These are phyloP conservation scores for Tetramorium alpestre DNA, from an alignment of 1,140 invertebrate species.

Conservation along the genomic window DNA sequence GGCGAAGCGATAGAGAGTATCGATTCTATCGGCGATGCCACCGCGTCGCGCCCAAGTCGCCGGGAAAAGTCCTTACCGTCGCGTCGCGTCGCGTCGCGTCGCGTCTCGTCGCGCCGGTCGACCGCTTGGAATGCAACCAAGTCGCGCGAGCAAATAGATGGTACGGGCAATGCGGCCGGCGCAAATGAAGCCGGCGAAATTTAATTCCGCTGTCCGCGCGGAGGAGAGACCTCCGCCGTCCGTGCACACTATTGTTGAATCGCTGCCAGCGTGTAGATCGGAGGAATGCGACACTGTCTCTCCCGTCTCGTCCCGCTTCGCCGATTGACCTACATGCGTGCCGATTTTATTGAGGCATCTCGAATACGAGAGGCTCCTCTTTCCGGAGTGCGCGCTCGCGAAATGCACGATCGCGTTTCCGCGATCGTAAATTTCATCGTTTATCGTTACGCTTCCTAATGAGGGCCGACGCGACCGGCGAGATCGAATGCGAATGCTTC, in stretches of 20 bases:
- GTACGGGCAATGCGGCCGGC: slow-evolving; percentile 33
- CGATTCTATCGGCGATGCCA: slow-evolving; percentile 32
- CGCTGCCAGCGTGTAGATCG: slow-evolving; percentile 71
- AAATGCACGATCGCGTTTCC: slow-evolving; percentile 24
- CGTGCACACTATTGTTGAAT: slow-evolving; percentile 68
- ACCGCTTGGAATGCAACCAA: slow-evolving; percentile 72
- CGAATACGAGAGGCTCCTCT: slow-evolving; percentile 2
- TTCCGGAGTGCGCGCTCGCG: not conserved
- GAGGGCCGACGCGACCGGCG: not conserved
- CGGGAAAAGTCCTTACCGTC: slow-evolving; percentile 42
- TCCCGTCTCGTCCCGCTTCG: slow-evolving; percentile 62
- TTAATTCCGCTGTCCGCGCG: slow-evolving; percentile 64
- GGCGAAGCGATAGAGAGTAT: slow-evolving; percentile 40
- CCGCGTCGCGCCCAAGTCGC: not conserved
- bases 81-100: slow-evolving; percentile 1
- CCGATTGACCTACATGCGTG: slow-evolving; percentile 74
- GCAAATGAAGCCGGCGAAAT: slow-evolving; percentile 72
- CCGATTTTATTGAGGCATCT: slow-evolving; percentile 72
- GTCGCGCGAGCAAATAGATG: slow-evolving; percentile 68
- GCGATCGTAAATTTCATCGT: slow-evolving; percentile 25
- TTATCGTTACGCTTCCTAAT: slow-evolving; percentile 32
- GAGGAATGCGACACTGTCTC: slow-evolving; percentile 54
- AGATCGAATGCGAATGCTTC: not conserved
- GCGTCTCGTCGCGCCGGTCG: not conserved
- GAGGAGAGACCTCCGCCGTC: not conserved